These are phyloP conservation scores for Zosterops pallidus DNA, from an alignment of 2,113 vertebrate species.

Conservation along the genomic window DNA sequence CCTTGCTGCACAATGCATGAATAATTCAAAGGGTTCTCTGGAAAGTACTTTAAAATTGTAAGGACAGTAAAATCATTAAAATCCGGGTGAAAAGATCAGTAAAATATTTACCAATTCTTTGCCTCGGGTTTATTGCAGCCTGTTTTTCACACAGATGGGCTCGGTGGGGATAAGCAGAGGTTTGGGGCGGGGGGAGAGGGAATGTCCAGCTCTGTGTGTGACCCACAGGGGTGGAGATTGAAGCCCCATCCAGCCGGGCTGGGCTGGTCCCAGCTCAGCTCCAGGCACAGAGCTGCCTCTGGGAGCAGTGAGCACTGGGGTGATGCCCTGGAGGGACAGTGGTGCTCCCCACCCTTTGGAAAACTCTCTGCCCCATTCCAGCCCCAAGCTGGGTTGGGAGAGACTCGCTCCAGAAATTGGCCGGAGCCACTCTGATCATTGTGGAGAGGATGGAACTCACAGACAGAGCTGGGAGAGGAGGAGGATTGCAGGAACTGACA, in stretches of 20 bases:
- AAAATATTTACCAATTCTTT: neutral
- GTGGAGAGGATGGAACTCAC: neutral
- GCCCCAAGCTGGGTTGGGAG: neutral
- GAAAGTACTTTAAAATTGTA: neutral
- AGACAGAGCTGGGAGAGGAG: too few species aligned
- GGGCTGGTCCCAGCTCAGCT: neutral
- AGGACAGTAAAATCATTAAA: neutral
- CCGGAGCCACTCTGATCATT: neutral
- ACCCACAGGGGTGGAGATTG: neutral
- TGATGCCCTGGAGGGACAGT: neutral
- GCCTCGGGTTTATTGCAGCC: neutral
- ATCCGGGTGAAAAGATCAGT: neutral
- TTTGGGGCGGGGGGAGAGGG: neutral
- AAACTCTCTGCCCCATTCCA: neutral
- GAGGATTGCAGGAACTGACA: neutral
- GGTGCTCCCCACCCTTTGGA: neutral
- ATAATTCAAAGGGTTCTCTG: constrained; percentile 14
- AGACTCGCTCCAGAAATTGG: neutral
- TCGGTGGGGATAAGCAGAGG: neutral
- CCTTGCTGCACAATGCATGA: neutral
- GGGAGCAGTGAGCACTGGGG: neutral
- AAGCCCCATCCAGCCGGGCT: neutral
- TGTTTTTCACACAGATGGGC: fast-evolving
- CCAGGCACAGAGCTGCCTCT: neutral
- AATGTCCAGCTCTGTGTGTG: neutral